Evolutionary conservation across 2,113 vertebrate species (phyloP), one percentile per base, ranked within the genome.

Genomic region (Mohoua ochrocephala): DNA sequence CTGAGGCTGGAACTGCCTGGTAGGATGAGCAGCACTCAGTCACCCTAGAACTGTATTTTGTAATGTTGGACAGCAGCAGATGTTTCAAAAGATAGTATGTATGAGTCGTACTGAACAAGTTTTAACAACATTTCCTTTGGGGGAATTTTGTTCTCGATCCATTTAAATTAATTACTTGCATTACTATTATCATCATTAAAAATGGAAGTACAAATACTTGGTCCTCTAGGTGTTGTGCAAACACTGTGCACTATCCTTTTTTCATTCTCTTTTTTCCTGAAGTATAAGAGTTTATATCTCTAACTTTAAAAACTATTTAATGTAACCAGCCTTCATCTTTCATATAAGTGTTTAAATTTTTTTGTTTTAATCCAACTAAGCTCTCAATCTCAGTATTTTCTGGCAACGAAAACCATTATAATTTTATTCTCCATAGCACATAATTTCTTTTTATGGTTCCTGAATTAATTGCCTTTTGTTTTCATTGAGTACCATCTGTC

Each of bases 401-500:
- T 80, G 80, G 44, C 53, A 81, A 22, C 37, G 57, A 93, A 71
- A 88, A 69, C 37, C 52, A 69, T 42, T 49, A 61, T 47, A 28
- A 47, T 87, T 93, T 92, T 85, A 75, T 93, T 77, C 31, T 74
- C 44, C 9, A 22, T 53, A 86, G 85, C 20, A 77, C 28, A 31
- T 63, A 3, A 81, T 86, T 94, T 84, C 13, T 87, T 96, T 93
- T 87, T 79, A 84, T 86, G 44, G 44, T 54, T 94, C 75, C 68
- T 80, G 85, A 90, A 94, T 94, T 76, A 86, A 90, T 71, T 96
- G 93, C 85, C 71, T 81, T 96, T 94, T 87, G 59, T 89, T 94
- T 91, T 88, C 56, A 50, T 35, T 81, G 71, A 83, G 60, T 88
- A 61, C 54, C 57, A 59, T 83, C 87, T 94, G 85, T 80, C 59